Base-by-base conservation (phyloP, 92 coral and sea anemone genomes). In the Isaurus tuberculatus region DNA sequence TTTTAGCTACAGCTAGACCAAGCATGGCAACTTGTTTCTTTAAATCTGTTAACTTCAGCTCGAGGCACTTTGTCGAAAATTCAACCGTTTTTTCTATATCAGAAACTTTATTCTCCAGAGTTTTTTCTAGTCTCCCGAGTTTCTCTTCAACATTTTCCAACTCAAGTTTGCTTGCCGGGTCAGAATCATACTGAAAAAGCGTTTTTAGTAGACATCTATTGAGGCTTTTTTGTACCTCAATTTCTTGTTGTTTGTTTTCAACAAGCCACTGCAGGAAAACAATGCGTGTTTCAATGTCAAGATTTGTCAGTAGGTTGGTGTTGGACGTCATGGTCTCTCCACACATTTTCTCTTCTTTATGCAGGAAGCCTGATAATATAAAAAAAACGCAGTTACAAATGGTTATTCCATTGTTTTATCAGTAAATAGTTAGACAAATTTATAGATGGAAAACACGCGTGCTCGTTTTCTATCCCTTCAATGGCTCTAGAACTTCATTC, bases 1-100 rank as follows among this genome's bases (percentile, higher is more conserved):
- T 27, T 57, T 22, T 77, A 9, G 16, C 51, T 22, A 37, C 23
- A 1, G 82, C 69, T 2, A 57, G 29, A 14, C 69, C 82, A 23
- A 57, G 82, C 70, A 77, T 16, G 33, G 51, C 51, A 42, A 77
- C 36, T 48, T 61, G 33, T 32, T 77, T 77, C 40, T 77, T 77
- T 49, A 58, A 34, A 58, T 33, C 51, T 20, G n/a, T 58, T 55
- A 77, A 25, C 14, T 55, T 57, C 26, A 33, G 49, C 23, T 77
- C 82, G 36, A 77, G 2, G 2, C 70, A 53, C 69, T 25, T 36
- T 5, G 70, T 33, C 20, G 70, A 77, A 58, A 20, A 11, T 34
- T 77, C 82, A 14, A 77, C 33, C n/a, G 36, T 37, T 37, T 58
- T 36, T 9, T 43, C 51, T 25, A 77, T 57, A 23, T 3, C 17